These are phyloP conservation scores for Bombyx huttoni DNA, from an alignment of 2,888 invertebrate genomes.

Conservation along the genomic window DNA sequence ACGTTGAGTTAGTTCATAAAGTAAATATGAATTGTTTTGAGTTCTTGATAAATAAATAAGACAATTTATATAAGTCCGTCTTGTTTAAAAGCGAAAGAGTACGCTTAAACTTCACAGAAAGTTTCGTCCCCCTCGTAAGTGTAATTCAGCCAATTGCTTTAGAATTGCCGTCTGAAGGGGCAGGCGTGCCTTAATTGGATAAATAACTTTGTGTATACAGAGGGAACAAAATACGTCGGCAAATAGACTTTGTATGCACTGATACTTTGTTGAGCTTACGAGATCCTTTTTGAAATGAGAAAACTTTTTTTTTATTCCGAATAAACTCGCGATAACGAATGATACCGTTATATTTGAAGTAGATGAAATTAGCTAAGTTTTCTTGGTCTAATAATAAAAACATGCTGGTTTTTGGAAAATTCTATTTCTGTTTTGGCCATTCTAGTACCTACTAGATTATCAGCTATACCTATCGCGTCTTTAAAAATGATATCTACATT, in stretches of 20 bases:
- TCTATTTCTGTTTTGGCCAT: too few relatives aligned
- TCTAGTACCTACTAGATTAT: too few relatives aligned
- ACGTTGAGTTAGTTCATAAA: too few relatives aligned
- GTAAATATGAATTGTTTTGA: neutral
- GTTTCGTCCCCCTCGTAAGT: slow-evolving; percentile 32
- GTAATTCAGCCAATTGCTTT: slow-evolving; percentile 58
- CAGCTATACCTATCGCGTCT: too few relatives aligned
- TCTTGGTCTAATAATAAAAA: too few relatives aligned
- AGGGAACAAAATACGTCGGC: slow-evolving; percentile 2
- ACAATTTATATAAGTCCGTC: neutral
- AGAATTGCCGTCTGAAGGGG: slow-evolving; percentile 52
- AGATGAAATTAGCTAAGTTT: too few relatives aligned
- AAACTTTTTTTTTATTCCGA: too few relatives aligned
- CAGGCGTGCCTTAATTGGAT: slow-evolving; percentile 54
- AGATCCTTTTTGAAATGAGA: neutral
- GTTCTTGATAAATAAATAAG: neutral
- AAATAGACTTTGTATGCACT: neutral
- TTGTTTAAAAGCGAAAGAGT: neutral
- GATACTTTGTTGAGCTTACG: slow-evolving; percentile 1
- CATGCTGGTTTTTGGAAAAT: too few relatives aligned
- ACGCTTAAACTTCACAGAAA: slow-evolving; percentile 22
- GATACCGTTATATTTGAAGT: too few relatives aligned
- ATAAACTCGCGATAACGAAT: too few relatives aligned
- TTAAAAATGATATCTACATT: too few relatives aligned
- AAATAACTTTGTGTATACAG: slow-evolving; percentile 46